Base-by-base conservation (phyloP, 2,797 vertebrate species). In the Betta splendens region DNA sequence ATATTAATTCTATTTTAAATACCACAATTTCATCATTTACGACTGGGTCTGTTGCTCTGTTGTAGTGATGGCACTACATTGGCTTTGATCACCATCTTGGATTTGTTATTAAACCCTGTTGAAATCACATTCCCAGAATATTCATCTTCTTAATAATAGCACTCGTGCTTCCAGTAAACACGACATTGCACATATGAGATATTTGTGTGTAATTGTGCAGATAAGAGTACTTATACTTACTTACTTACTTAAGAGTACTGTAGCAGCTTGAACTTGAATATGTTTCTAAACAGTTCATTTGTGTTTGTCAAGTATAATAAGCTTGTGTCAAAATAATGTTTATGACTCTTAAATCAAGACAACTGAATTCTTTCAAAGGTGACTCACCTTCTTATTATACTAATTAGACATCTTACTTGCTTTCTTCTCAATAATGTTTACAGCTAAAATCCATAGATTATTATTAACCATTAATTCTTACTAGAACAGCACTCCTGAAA, bases 111-210 rank as follows among this genome's bases (percentile, higher is more conserved):
- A 64, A 82, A 60, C 2, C 52, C 54, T 23, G 75, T 69, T 73
- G 22, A 22, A 13, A 49, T 48, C 58, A 42, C 46, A 77, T 83
- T 86, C 77, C 79, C 65, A 79, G 78, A 84, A 86, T 71, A 29
- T 38, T 48, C 13, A 7, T 50, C 70, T 57, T 53, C 63, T 45
- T 15, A 43, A 26, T 48, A 59, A 29, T 59, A 3, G 11, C 3
- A 0, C n/a, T 47, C 47, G 3, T 31, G 6, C 4, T 84, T 87
- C 79, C 85, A 67, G 81, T 74, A 83, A 87, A 23, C 11, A 3
- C 44, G 45, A 73, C n/a, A n/a, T n/a, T n/a, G 64, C 64, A n/a
- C 20, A 39, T 74, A 68, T 55, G 35, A 75, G 21, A 39, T 57
- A 64, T 77, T 69, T 55, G 17, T 50, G 16, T 64, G 8, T 47